Conservation (phyloP, 2,888 invertebrate species). For the Cerceris ruficornis region DNA sequence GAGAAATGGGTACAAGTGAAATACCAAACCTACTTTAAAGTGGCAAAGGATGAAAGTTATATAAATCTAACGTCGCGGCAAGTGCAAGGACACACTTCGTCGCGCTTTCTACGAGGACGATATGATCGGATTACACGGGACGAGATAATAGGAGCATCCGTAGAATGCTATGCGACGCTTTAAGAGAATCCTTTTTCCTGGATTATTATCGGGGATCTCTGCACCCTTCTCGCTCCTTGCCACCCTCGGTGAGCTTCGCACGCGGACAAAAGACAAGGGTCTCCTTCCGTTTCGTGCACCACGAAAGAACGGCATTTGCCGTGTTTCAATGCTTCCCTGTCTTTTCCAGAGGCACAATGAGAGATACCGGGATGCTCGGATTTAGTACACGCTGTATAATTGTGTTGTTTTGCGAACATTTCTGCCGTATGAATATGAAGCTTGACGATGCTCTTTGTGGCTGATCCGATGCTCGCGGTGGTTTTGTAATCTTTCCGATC, state of each 20-base stretch:
- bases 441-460: too few relatives aligned
- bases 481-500: too few relatives aligned
- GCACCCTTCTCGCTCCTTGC: not conserved
- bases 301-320: conserved; percentile 6
- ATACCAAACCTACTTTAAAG: conserved; percentile 54
- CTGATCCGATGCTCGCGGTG: too few relatives aligned
- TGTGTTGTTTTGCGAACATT: too few relatives aligned
- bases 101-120: conserved; percentile 43
- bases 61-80: conserved; percentile 46
- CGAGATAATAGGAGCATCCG: conserved; percentile 15
- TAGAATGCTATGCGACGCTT: conserved; percentile 12
- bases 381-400: too few relatives aligned
- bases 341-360: conserved; percentile 16
- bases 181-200: conserved; percentile 24
- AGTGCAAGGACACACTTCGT: conserved; percentile 54
- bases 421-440: too few relatives aligned
- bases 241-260: not conserved
- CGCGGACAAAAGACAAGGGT: conserved; percentile 18
- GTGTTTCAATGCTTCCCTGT: not conserved
- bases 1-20: conserved; percentile 41
- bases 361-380: not conserved
- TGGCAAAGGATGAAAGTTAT: conserved; percentile 47
- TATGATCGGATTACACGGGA: conserved; percentile 37
- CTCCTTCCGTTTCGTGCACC: not conserved
- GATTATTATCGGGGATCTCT: conserved; percentile 27